Evolutionary conservation across 2,888 invertebrate species (phyloP), one percentile per base, ranked within the genome.

Genomic region (Drosophila multiciliata): DNA sequence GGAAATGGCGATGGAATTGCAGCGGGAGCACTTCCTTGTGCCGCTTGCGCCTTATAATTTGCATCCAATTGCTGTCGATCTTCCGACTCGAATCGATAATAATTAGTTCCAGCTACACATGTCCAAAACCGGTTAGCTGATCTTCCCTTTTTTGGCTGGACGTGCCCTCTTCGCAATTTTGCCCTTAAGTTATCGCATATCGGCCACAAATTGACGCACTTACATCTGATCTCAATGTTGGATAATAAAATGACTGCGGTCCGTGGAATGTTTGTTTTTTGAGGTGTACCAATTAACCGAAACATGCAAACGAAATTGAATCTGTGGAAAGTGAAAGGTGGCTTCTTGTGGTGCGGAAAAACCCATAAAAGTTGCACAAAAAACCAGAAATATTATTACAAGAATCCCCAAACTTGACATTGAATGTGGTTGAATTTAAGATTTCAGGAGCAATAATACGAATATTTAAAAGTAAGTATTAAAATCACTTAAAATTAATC

Each of bases 121-220:
- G 61, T 52, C 40, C 59, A 26, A 9, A 81, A 85, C 85, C 76
- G 48, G 85, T 72, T 65, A 12, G 11, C 60, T 23, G 63, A 17
- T 35, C 23, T 38, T 48, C 52, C 38, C 4, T 45, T 60, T 60
- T 53, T 35, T 35, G 48, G 38, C 40, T 53, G 66, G 80, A 73
- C 88, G 77, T 80, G 85, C 86, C 85, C 76, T 81, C 86, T 70
- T 63, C 58, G 64, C 69, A 65, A 59, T 86, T 86, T 77, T 32
- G 67, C 48, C 54, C 61, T 73, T 71, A 81, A 85, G 69, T 85
- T 76, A 87, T 85, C 83, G 87, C 81, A 73, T 83, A 67, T 82
- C 52, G 78, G 67, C 71, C 80, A 78, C 83, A 86, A 88, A 86
- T 86, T 86, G 76, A 86, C 55, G 86, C 74, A 76, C 73, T 86